phyloP scores from a whole-genome alignment of 1,140 invertebrate species.

The Penaeus chinensis region DNA sequence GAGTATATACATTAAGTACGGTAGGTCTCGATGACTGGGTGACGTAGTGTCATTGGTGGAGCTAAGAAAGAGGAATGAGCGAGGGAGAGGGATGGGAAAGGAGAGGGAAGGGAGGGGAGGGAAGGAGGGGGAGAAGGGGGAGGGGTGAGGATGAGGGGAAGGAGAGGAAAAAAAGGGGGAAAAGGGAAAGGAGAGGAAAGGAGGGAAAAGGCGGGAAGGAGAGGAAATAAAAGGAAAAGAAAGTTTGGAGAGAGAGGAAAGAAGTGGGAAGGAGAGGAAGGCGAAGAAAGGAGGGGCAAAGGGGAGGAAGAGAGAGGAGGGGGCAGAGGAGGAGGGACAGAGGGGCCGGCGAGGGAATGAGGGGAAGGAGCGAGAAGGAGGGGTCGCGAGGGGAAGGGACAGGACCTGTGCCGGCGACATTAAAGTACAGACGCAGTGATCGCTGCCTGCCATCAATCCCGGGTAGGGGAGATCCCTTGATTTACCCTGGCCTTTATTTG shows the following conservation, averaged over 20 bases:
- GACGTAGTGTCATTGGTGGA: not conserved
- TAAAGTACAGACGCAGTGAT: no score
- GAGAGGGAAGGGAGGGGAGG: not conserved
- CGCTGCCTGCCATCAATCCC: constrained; percentile 24
- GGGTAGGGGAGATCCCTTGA: constrained; percentile 24
- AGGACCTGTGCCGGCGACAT: not conserved
- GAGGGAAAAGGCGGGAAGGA: not conserved
- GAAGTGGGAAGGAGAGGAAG: not conserved
- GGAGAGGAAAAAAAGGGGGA: not conserved
- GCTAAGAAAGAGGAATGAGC: not conserved
- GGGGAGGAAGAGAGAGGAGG: not conserved
- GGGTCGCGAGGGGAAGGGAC: not conserved
- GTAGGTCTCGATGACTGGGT: not conserved
- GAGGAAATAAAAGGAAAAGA: not conserved
- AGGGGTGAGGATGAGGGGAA: not conserved
- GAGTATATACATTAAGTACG: not conserved
- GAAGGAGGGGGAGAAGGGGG: not conserved
- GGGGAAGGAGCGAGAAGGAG: not conserved
- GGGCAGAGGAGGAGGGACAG: not conserved
- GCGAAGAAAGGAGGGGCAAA: not conserved
- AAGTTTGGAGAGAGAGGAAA: no score
- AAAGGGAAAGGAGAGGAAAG: not conserved
- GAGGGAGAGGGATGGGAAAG: not conserved
- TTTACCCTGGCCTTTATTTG: constrained; percentile 4
- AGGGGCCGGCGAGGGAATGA: not conserved